phyloP scores from a whole-genome alignment of 2,113 vertebrate genomes.

The Plectropomus leopardus region DNA sequence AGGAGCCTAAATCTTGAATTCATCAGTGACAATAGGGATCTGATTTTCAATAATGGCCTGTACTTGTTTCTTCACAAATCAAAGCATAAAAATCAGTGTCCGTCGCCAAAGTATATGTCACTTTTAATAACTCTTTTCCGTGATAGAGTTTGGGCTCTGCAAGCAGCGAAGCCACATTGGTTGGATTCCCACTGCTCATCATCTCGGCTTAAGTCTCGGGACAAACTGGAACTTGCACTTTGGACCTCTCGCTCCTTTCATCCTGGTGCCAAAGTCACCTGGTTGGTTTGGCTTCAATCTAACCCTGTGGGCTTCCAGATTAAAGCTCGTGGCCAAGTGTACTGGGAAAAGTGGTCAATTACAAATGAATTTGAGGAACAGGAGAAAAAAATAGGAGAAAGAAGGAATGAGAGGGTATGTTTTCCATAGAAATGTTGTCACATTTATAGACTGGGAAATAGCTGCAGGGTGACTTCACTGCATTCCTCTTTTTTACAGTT shows the following conservation, averaged over 20 bases:
- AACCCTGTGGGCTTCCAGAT: conserved; percentile 43
- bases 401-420: conserved; percentile 63
- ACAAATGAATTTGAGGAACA: conserved; percentile 54
- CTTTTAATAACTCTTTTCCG: conserved; percentile 35
- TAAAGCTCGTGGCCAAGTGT: conserved; percentile 35
- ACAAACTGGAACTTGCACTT: conserved; percentile 37
- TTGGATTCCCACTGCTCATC: conserved; percentile 57
- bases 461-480: conserved; percentile 79
- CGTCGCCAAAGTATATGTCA: conserved; percentile 34
- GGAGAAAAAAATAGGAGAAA: conserved; percentile 20
- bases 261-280: conserved; percentile 45
- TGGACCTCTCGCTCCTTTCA: conserved; percentile 41
- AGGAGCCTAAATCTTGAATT: conserved; percentile 45
- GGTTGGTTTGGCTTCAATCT: conserved; percentile 43
- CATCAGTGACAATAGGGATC: conserved; percentile 42
- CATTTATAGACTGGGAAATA: conserved; percentile 83
- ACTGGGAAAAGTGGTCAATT: conserved; percentile 68
- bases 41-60: conserved; percentile 36
- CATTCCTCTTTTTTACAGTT: conserved; percentile 79
- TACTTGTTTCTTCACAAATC: conserved; percentile 31
- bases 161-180: conserved; percentile 1
- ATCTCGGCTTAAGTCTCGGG: conserved; percentile 46
- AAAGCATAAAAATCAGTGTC: conserved; percentile 44
- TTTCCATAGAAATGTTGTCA: conserved; percentile 81
- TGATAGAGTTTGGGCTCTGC: conserved; percentile 1